These are phyloP conservation scores for Schizopygopsis malacanthus DNA, from an alignment of 2,797 vertebrate species.

Conservation along the genomic window DNA sequence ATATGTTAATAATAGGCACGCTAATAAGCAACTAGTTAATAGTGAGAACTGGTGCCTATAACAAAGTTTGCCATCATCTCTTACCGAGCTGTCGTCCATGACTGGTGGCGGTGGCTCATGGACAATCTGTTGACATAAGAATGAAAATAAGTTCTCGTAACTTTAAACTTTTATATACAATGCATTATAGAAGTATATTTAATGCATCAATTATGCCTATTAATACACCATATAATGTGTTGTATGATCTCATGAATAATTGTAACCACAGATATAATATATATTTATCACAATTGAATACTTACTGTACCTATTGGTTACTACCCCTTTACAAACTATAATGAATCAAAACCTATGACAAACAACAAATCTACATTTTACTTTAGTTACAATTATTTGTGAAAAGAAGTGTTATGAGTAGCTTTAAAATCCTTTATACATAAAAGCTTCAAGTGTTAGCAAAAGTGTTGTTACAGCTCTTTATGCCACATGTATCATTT, in stretches of 20 bases:
- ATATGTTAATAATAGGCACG: neutral
- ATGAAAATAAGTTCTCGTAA: neutral
- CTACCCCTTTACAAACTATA: neutral
- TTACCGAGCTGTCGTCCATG: slow-evolving; percentile 89
- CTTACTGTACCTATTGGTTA: neutral
- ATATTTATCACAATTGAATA: neutral
- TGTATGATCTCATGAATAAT: neutral
- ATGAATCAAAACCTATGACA: neutral
- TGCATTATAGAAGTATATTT: neutral
- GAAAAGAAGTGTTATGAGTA: neutral
- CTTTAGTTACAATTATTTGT: neutral
- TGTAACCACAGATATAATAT: neutral
- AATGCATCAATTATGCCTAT: neutral
- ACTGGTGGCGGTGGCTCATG: slow-evolving; percentile 90
- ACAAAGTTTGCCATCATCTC: neutral
- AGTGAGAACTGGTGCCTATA: neutral
- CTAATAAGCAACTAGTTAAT: neutral
- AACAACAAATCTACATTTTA: neutral
- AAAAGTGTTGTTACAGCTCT: neutral
- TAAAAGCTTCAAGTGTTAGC: neutral
- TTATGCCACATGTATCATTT: neutral
- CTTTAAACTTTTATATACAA: neutral
- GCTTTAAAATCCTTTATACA: neutral
- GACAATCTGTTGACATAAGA: slow-evolving; percentile 84
- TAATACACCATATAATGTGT: neutral